A percentile compares a stretch with the other conserved stretches of the same genome.
phyloP scores from a whole-genome alignment of 2,888 invertebrate genomes.

The Ormyrus labotus region DNA sequence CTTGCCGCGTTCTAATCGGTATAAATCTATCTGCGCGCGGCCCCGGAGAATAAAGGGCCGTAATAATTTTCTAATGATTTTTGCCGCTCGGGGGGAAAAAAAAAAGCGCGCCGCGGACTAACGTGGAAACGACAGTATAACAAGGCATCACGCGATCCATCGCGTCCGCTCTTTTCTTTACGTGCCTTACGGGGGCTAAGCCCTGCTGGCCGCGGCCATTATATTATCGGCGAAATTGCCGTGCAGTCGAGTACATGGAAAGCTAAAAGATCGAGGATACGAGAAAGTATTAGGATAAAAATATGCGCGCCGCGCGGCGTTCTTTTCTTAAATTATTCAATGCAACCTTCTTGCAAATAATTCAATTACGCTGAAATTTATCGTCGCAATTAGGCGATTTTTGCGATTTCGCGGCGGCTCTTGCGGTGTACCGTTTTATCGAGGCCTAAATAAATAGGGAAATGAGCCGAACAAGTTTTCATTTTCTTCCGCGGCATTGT shows the following conservation, averaged over 20 bases:
- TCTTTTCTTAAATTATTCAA: conserved; percentile 9
- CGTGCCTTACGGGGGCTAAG: conserved; percentile 60
- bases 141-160: conserved; percentile 46
- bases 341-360: neutral
- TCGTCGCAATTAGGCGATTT: neutral
- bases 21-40: neutral
- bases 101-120: neutral
- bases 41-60: neutral
- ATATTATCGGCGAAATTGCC: conserved; percentile 62
- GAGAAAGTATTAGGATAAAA: conserved; percentile 13
- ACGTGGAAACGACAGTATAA: conserved; percentile 38
- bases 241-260: conserved; percentile 58
- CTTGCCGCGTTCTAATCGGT: neutral
- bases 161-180: neutral
- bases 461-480: neutral
- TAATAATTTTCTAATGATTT: conserved; percentile 45
- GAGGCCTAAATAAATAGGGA: conserved; percentile 1
- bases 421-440: conserved; percentile 1
- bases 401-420: neutral
- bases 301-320: neutral
- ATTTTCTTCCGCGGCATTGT: neutral
- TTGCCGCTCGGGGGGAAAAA: neutral
- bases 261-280: conserved; percentile 30
- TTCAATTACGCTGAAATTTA: neutral
- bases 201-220: conserved; percentile 54